Evolutionary conservation across 2,888 invertebrate genomes (phyloP).

Genomic region (Augochlorella aurata): DNA sequence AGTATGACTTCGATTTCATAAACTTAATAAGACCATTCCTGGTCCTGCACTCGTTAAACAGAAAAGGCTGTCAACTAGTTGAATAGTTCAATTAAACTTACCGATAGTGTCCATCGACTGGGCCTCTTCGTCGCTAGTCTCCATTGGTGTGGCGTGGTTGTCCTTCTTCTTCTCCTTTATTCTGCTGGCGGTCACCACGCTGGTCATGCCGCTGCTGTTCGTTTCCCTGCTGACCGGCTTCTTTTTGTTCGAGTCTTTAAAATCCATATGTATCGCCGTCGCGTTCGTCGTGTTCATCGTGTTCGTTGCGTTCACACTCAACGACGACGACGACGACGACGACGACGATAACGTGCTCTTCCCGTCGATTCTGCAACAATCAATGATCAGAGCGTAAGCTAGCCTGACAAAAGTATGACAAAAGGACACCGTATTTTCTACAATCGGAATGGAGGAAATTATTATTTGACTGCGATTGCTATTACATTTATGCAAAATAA

Average conservation of each 20-base stretch:
- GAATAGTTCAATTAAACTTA: slow-evolving; percentile 66
- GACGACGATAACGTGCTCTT: slow-evolving; percentile 69
- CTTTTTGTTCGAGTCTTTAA: slow-evolving; percentile 76
- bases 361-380: slow-evolving; percentile 71
- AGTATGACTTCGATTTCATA: neutral
- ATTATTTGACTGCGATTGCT: no score
- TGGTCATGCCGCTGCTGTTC: slow-evolving; percentile 55
- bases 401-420: neutral
- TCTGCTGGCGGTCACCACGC: slow-evolving; percentile 67
- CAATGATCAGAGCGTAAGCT: neutral
- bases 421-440: neutral
- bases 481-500: no score
- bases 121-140: slow-evolving; percentile 85
- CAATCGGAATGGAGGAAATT: no score
- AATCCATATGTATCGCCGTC: slow-evolving; percentile 67
- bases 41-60: neutral
- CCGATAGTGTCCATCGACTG: slow-evolving; percentile 78
- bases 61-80: neutral
- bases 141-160: slow-evolving; percentile 82
- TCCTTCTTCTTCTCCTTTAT: slow-evolving; percentile 82
- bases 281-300: slow-evolving; percentile 40
- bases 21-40: neutral
- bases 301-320: slow-evolving; percentile 54
- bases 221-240: slow-evolving; percentile 64
- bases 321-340: slow-evolving; percentile 61